Percentiles rank a stretch among this genome's conserved stretches.
Evolutionary conservation across 2,797 vertebrate species (phyloP).

Genomic region (Champsocephalus gunnari): DNA sequence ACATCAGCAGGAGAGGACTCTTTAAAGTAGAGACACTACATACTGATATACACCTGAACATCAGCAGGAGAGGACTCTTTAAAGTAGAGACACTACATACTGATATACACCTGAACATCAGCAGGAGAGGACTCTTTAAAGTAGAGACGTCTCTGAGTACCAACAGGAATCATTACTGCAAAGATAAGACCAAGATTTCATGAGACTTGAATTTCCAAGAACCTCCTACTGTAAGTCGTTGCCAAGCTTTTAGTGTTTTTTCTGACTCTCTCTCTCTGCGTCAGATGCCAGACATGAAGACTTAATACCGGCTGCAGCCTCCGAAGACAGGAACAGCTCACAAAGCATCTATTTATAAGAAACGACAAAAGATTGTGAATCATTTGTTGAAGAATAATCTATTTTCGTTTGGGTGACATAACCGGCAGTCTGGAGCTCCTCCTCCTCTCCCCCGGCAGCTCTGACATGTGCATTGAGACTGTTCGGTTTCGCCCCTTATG

Average conservation of each 20-base stretch:
- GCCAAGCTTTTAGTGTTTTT: neutral
- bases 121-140: too few relatives aligned
- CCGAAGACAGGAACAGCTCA: neutral
- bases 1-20: too few relatives aligned
- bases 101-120: too few relatives aligned
- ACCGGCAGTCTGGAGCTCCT: conserved; percentile 4
- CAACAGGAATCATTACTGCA: too few relatives aligned
- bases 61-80: too few relatives aligned
- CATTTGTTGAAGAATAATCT: conserved; percentile 29
- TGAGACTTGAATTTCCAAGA: neutral
- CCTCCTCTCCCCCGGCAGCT: conserved; percentile 1
- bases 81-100: too few relatives aligned
- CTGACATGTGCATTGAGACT: conserved; percentile 13
- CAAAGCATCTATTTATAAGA: conserved; percentile 1
- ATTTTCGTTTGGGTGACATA: conserved; percentile 16
- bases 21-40: too few relatives aligned
- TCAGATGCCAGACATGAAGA: conserved; percentile 8
- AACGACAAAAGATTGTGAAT: conserved; percentile 11
- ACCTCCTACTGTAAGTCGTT: neutral
- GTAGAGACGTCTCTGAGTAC: too few relatives aligned
- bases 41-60: too few relatives aligned
- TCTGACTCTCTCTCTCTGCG: neutral
- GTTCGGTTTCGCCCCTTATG: conserved; percentile 27
- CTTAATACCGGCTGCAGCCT: conserved; percentile 3
- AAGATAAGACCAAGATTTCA: neutral